Conservation (phyloP, 2,888 invertebrate genomes). For the Diarsia rubi region DNA sequence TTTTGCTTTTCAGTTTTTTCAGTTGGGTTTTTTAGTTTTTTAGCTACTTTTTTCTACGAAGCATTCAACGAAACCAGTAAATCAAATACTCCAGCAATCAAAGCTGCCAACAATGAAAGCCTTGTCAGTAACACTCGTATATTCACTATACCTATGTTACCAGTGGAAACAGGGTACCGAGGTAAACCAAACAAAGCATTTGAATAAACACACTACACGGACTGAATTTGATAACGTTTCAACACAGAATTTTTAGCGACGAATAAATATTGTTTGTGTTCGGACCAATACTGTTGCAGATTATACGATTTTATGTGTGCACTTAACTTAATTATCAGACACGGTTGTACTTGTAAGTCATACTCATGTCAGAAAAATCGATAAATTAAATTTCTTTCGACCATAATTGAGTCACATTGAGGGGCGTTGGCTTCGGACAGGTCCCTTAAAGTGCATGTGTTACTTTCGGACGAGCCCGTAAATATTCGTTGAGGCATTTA, state of each 20-base stretch:
- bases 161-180: slow-evolving; percentile 21
- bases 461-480: no score
- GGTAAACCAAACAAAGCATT: slow-evolving; percentile 35
- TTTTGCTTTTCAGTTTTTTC: no score
- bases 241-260: slow-evolving; percentile 2
- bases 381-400: no score
- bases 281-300: background rate
- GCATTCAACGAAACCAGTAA: background rate
- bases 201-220: slow-evolving; percentile 45
- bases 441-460: no score
- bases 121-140: slow-evolving; percentile 1
- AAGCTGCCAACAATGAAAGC: slow-evolving; percentile 5
- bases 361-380: no score
- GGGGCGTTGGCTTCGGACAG: no score
- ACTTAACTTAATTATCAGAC: background rate
- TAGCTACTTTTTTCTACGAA: no score
- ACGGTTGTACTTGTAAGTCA: background rate
- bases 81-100: slow-evolving; percentile 4
- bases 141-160: background rate
- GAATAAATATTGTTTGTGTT: slow-evolving; percentile 23
- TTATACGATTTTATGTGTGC: background rate
- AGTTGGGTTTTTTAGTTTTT: no score
- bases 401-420: no score
- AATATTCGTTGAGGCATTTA: no score
- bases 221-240: slow-evolving; percentile 35